Percentiles rank a stretch among this genome's conserved stretches.
phyloP scores from a whole-genome alignment of 53 echinoderm and acorn worm species.

The Pentamera pediparva region DNA sequence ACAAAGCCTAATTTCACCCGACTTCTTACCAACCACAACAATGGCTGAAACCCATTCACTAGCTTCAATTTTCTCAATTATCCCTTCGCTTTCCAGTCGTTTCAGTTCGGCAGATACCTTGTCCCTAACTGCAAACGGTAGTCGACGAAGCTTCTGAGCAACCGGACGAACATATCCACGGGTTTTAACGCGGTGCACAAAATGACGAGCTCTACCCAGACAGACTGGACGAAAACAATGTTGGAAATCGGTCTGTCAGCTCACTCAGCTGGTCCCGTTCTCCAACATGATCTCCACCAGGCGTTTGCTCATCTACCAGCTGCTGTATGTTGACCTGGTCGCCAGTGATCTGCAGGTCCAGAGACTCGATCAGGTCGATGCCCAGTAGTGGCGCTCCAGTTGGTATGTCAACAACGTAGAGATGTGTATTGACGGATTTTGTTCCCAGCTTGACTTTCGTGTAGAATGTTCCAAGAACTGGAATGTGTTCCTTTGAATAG shows the following conservation, averaged over 20 bases:
- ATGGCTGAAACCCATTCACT: slow-evolving; percentile 61
- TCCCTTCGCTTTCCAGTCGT: slow-evolving; percentile 47
- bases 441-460: neutral
- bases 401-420: neutral
- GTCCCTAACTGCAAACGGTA: slow-evolving; percentile 16
- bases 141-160: neutral
- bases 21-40: slow-evolving; percentile 46
- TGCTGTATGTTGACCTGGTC: neutral
- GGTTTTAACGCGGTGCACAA: neutral
- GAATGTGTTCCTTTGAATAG: neutral
- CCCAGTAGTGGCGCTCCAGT: neutral
- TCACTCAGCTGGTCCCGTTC: neutral
- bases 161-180: neutral
- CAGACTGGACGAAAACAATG: neutral
- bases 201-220: neutral
- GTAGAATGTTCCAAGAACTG: neutral
- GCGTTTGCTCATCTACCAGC: neutral
- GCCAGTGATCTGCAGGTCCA: neutral
- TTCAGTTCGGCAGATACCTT: slow-evolving; percentile 51
- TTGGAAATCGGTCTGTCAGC: neutral
- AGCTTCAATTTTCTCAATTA: slow-evolving; percentile 54
- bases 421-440: neutral
- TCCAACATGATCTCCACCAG: neutral
- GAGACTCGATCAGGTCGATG: slow-evolving; percentile 2
- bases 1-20: slow-evolving; percentile 49